Evolutionary conservation across 2,888 invertebrate genomes (phyloP), one percentile per base, ranked within the genome.

Genomic region (Xestia sexstrigata): DNA sequence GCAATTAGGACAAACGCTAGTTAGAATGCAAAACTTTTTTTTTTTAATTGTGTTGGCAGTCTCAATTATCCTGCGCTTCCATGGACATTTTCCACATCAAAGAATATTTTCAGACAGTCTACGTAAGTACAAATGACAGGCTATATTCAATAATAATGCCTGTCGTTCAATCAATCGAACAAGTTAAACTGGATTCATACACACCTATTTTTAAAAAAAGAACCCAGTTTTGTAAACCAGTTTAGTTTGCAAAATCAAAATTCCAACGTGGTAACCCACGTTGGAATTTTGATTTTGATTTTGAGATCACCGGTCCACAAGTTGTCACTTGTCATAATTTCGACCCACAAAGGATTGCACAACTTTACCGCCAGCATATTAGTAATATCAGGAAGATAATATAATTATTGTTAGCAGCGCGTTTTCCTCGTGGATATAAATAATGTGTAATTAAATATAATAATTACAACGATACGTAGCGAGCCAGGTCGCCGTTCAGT

Each of bases 381-480:
- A 55, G 6, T 58, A 66, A 20, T 30, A 68, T 42, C 35, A 81
- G 42, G 55, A 70, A 70, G 62, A n/a, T 58, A 63, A n/a, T 23
- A 35, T 35, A 35, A 35, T 35, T 35, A 35, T 35, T 35, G 26
- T 2, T 58, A 52, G 47, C 9, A 58, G 15, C 42, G 39, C 35
- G 63, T 73, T 77, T 70, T 86, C 78, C 83, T 49, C 13, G 17
- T 45, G 26, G 68, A n/a, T 68, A 68, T 68, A 58, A 71, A 60
- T 84, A 63, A 65, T 47, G 23, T 81, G 60, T 58, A 45, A 62
- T 62, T 69, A 42, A 69, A 79, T 63, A 17, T n/a, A 45, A 47
- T 68, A 65, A 73, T 70, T 65, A 70, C 15, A 26, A 45, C 63
- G 42, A 49, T 39, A 82, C 58, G 45, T 60, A 15, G 11, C 58